These are phyloP conservation scores for Dermatemys mawii DNA, from an alignment of 2,113 vertebrate species.

Conservation along the genomic window DNA sequence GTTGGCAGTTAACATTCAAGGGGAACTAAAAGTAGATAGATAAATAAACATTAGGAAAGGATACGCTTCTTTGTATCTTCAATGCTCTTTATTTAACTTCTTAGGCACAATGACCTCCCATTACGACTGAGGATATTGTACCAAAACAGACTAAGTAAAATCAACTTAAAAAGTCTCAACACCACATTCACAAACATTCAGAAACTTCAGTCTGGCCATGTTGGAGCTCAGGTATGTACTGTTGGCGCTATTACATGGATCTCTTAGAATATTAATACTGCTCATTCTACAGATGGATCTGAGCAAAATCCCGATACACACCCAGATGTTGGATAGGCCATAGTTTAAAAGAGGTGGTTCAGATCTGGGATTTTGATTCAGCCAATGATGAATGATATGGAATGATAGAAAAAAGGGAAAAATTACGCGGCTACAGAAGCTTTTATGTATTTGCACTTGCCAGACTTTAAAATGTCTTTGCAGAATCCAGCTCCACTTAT, in stretches of 20 bases:
- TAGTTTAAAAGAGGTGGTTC: not conserved
- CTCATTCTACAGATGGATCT: not conserved
- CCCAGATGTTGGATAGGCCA: not conserved
- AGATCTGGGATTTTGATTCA: not conserved
- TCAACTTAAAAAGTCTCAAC: constrained; percentile 80
- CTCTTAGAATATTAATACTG: not conserved
- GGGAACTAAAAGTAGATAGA: not conserved
- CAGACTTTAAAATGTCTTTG: not conserved
- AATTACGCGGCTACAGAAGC: not conserved
- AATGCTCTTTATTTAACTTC: constrained; percentile 15
- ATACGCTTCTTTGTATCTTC: not conserved
- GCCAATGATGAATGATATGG: too few species aligned
- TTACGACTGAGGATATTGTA: constrained; percentile 82
- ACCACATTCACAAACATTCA: constrained; percentile 83
- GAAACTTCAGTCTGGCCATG: constrained; percentile 83
- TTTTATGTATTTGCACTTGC: not conserved
- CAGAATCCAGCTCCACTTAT: not conserved
- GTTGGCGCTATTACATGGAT: too few species aligned
- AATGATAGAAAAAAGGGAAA: not conserved
- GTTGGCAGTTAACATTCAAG: not conserved
- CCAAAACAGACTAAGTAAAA: constrained; percentile 75
- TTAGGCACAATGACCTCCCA: constrained; percentile 90
- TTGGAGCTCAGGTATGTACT: constrained; percentile 89
- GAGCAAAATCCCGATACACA: not conserved
- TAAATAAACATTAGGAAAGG: not conserved